phyloP scores from a whole-genome alignment of 2,888 invertebrate genomes.

The Uloborus plumipes region DNA sequence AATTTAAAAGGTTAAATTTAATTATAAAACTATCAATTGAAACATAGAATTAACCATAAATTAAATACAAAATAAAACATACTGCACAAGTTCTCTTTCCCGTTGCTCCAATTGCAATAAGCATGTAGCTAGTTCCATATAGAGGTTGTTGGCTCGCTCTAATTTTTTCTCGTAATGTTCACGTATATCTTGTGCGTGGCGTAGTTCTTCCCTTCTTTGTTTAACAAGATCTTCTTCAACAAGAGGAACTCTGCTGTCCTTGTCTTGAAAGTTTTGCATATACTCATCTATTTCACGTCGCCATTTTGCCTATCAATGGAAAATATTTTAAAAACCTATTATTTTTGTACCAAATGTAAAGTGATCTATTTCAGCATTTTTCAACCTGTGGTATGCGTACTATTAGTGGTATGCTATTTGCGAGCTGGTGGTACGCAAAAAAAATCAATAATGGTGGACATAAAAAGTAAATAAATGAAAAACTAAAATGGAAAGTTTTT shows the following conservation, averaged over 20 bases:
- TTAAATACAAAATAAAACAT: constrained; percentile 66
- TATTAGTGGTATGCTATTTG: too few relatives aligned
- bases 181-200: constrained; percentile 88
- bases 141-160: constrained; percentile 89
- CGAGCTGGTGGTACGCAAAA: too few relatives aligned
- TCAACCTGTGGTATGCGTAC: too few relatives aligned
- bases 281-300: constrained; percentile 64
- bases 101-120: constrained; percentile 88
- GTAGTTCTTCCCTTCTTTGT: constrained; percentile 83
- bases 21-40: too few relatives aligned
- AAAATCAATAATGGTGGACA: too few relatives aligned
- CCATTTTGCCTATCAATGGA: constrained; percentile 60
- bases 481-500: too few relatives aligned
- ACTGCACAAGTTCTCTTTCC: constrained; percentile 82
- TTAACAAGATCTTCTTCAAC: constrained; percentile 79
- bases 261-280: constrained; percentile 61
- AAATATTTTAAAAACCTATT: not conserved
- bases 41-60: not conserved
- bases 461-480: too few relatives aligned
- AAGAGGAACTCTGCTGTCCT: constrained; percentile 78
- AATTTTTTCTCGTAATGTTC: constrained; percentile 91
- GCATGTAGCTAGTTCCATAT: constrained; percentile 87
- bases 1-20: too few relatives aligned
- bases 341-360: too few relatives aligned
- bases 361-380: too few relatives aligned